Percentiles rank a stretch among this genome's conserved stretches.
Conservation (phyloP, 2,797 vertebrate genomes). For the Hypotaenidia philippensis region DNA sequence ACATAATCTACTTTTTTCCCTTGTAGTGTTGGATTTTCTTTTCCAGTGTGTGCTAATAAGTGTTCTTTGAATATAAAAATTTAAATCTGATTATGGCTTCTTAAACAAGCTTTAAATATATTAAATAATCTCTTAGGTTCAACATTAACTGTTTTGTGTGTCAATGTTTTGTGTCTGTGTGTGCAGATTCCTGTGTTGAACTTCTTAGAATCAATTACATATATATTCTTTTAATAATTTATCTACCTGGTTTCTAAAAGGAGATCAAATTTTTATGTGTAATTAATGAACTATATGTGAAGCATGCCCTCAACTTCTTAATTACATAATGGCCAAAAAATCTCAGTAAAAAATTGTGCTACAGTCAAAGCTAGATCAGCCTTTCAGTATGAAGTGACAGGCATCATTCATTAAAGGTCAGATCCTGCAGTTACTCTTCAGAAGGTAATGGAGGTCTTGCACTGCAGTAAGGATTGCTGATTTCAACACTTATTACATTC, state of each 20-base stretch:
- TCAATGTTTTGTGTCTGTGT: background rate
- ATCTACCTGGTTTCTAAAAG: background rate
- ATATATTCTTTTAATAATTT: background rate
- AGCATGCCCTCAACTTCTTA: background rate
- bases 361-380: background rate
- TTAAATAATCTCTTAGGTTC: background rate
- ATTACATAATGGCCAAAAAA: background rate
- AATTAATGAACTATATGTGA: background rate
- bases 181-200: background rate
- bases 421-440: background rate
- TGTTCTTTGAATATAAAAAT: background rate
- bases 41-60: background rate
- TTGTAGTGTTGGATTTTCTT: background rate
- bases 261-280: background rate
- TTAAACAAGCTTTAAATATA: background rate
- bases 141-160: background rate
- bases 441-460: background rate
- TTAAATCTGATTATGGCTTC: background rate
- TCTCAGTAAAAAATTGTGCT: background rate
- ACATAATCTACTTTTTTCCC: background rate
- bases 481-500: constrained; percentile 4
- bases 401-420: constrained; percentile 14
- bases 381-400: background rate
- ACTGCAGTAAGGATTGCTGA: background rate
- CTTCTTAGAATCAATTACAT: background rate